Evolutionary conservation across 2,113 vertebrate species (phyloP), one percentile per base, ranked within the genome.

Genomic region (Mormyrus lacerda): DNA sequence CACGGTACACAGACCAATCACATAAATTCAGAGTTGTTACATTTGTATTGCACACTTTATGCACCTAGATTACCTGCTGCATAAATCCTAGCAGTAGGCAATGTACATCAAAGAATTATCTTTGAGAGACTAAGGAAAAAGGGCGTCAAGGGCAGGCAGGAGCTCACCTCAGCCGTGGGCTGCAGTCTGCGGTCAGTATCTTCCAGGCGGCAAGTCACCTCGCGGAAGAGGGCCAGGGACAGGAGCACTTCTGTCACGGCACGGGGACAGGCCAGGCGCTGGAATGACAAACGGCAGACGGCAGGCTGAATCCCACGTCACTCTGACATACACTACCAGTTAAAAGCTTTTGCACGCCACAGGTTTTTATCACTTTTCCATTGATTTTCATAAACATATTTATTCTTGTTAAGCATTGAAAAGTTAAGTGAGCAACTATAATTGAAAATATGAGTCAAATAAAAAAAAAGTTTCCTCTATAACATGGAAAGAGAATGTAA

Each of bases 141-240:
- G 27, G 13, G 65, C 3, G 27, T 35, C 27, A 31, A 13, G 27
- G 35, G 10, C 4, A 24, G 31, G 19, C 8, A 45, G 79, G n/a
- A 65, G 17, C 11, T 90, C 89, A 96, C 95, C 94, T 95, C 92
- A 27, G 73, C 1, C 15, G 92, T 82, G 10, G 92, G 94, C 2
- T 0, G 89, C 0, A 90, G 0, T 10, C 89, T 76, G 0, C 0
- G 21, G 95, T 93, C 55, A 90, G 93, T 24, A 7, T 35, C 15
- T 3, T 31, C 90, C 58, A 92, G 91, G 88, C 88, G 89, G 88
- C 93, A 94, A 89, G 95, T 95, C 91, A 96, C 91, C 51, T 93
- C 93, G 90, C 94, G 94, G 87, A 94, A 96, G 69, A 95, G 6
- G 3, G 94, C 94, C 89, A 96, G 89, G 4, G 91, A 90, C 87